Conservation (phyloP, 2,797 vertebrate genomes). For the Parauchenoglanis ngamensis region DNA sequence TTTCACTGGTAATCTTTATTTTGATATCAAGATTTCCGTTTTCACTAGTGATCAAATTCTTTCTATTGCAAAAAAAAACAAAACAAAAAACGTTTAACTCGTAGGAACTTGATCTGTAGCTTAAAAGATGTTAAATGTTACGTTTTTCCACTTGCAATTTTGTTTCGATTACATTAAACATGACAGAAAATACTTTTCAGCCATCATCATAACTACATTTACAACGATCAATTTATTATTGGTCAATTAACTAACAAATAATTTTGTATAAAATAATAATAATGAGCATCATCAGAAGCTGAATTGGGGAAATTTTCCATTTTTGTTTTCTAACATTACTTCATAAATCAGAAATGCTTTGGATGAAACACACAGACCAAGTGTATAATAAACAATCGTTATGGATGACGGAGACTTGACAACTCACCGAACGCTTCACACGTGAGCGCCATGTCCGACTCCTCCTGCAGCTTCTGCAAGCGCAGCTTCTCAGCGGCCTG, state of each 20-base stretch:
- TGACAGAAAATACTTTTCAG: no score
- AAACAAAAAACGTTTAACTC: no score
- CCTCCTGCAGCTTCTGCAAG: conserved; percentile 92
- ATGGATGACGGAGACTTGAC: no score
- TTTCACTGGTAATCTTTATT: no score
- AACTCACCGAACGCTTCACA: conserved; percentile 94
- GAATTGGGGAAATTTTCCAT: not conserved
- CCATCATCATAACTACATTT: not conserved
- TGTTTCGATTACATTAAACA: no score
- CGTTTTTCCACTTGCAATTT: no score
- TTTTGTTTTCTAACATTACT: not conserved
- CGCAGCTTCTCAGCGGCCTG: conserved; percentile 87
- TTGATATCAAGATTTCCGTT: no score
- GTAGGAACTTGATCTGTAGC: no score
- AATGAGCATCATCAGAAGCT: not conserved
- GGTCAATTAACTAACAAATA: no score
- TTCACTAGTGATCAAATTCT: no score
- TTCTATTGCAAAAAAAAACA: no score
- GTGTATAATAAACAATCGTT: not conserved
- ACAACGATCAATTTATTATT: not conserved
- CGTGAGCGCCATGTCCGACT: conserved; percentile 90
- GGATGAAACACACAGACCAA: not conserved
- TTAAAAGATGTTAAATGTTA: no score
- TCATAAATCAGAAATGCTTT: not conserved
- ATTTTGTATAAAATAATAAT: not conserved